Conservation (phyloP, 2,888 invertebrate genomes). For the Drosophila putrida region DNA sequence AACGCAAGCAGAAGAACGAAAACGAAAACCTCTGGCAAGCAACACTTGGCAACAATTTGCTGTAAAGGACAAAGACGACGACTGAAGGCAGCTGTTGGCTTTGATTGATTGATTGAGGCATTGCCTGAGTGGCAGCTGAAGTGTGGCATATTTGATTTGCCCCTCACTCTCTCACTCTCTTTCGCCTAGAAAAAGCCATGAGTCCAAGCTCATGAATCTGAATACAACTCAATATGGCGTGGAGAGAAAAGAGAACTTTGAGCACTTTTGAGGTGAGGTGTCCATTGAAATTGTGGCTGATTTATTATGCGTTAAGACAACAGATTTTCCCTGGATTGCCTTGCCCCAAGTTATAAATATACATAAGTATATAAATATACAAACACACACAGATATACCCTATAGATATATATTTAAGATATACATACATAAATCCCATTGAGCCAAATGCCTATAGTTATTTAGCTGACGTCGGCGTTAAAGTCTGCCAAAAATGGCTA, state of each 20-base stretch:
- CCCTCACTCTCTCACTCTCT: constrained; percentile 9
- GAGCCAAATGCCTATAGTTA: constrained; percentile 30
- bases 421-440: constrained; percentile 5
- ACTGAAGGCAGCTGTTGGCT: constrained; percentile 63
- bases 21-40: constrained; percentile 35
- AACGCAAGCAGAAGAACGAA: no score
- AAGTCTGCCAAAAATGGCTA: constrained; percentile 14
- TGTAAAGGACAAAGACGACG: constrained; percentile 15
- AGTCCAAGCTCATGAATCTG: constrained; percentile 58
- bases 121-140: constrained; percentile 76
- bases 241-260: background rate
- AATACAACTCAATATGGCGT: constrained; percentile 35
- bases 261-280: constrained; percentile 3
- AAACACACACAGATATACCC: constrained; percentile 5
- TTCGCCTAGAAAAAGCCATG: constrained; percentile 15
- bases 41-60: constrained; percentile 53
- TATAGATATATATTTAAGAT: constrained; percentile 3
- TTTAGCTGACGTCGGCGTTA: constrained; percentile 12
- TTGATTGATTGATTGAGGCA: constrained; percentile 81
- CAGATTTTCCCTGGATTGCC: constrained; percentile 64
- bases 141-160: constrained; percentile 77
- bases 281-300: constrained; percentile 71
- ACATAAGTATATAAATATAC: constrained; percentile 3
- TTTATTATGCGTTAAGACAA: constrained; percentile 80
- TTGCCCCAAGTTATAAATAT: constrained; percentile 15